Percentiles rank a stretch among this genome's conserved stretches.
Conservation (phyloP, 1,140 invertebrate species). For the Acromyrmex heyeri region DNA sequence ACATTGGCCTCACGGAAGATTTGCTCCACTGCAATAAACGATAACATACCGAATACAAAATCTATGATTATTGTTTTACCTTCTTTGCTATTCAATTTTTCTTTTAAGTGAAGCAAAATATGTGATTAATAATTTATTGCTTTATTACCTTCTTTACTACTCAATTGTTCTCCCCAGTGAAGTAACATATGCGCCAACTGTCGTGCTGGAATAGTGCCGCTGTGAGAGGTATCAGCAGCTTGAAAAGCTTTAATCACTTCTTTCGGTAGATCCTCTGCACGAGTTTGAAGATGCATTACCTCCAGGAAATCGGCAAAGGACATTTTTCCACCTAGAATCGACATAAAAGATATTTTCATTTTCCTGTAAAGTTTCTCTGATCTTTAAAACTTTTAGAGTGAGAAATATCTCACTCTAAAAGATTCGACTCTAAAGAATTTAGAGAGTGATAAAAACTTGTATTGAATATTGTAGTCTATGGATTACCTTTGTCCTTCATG, state of each 20-base stretch:
- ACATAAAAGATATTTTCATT: neutral
- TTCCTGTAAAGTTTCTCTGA: neutral
- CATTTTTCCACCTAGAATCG: conserved; percentile 93
- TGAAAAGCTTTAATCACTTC: conserved; percentile 96
- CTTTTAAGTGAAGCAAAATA: too few species aligned
- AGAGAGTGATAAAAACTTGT: neutral
- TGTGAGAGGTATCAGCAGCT: conserved; percentile 92
- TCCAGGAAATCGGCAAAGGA: conserved; percentile 98
- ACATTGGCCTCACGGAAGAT: conserved; percentile 98
- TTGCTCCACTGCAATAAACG: conserved; percentile 92
- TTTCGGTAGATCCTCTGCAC: conserved; percentile 94
- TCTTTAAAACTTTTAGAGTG: too few species aligned
- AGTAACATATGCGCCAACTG: conserved; percentile 96
- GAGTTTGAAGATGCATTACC: conserved; percentile 96
- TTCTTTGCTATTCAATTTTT: too few species aligned
- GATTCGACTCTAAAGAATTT: too few species aligned
- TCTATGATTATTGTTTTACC: neutral
- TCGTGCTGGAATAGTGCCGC: conserved; percentile 92
- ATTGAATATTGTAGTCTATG: neutral
- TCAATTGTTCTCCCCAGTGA: conserved; percentile 96
- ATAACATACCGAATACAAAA: conserved; percentile 13
- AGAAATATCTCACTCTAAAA: too few species aligned
- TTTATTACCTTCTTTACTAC: conserved; percentile 92
- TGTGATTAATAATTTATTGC: neutral
- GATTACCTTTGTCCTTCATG: conserved; percentile 92